These are phyloP conservation scores for Graphium colonna DNA, from an alignment of 2,888 invertebrate genomes.

Conservation along the genomic window DNA sequence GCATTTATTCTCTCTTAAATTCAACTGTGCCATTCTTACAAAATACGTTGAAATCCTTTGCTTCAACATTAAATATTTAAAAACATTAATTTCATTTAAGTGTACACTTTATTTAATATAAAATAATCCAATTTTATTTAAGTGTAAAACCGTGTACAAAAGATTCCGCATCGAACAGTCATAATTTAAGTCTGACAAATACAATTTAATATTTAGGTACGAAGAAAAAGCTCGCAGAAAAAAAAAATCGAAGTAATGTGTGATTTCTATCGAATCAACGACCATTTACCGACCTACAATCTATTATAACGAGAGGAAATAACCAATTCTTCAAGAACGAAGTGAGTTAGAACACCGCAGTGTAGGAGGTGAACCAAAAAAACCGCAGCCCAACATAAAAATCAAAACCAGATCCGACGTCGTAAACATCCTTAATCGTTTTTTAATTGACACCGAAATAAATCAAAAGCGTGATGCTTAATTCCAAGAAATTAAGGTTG, in stretches of 20 bases:
- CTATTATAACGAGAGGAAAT: too few relatives aligned
- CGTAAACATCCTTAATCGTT: constrained; percentile 22
- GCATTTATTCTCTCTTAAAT: too few relatives aligned
- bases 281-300: too few relatives aligned
- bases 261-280: too few relatives aligned
- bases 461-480: constrained; percentile 21
- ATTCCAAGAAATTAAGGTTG: constrained; percentile 19
- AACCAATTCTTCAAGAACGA: constrained; percentile 4
- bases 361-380: constrained; percentile 8
- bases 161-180: too few relatives aligned
- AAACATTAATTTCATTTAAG: too few relatives aligned
- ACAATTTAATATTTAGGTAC: background rate
- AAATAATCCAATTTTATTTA: too few relatives aligned
- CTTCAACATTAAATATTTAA: too few relatives aligned
- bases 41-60: too few relatives aligned
- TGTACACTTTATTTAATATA: too few relatives aligned
- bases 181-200: background rate
- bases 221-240: background rate
- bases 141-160: too few relatives aligned
- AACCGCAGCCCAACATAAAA: background rate
- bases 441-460: constrained; percentile 23
- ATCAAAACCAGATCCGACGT: constrained; percentile 12
- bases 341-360: background rate
- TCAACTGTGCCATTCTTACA: too few relatives aligned
- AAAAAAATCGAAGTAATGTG: background rate